Percentiles rank a stretch among this genome's conserved stretches.
phyloP scores from a whole-genome alignment of 2,888 invertebrate genomes.

The Drosophila neutralis region DNA sequence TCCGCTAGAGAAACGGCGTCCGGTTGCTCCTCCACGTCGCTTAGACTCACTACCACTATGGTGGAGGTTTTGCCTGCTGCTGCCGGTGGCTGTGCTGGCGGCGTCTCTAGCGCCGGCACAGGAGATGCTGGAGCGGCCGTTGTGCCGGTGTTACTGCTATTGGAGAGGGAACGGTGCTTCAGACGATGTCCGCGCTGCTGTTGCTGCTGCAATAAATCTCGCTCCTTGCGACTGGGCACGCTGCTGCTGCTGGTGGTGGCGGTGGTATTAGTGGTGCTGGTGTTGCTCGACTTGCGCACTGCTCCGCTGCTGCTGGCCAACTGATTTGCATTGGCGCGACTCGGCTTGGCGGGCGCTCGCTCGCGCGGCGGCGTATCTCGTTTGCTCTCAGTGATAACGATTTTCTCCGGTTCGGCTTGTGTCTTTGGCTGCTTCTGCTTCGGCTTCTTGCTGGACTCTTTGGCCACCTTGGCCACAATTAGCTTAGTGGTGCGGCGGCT shows the following conservation, averaged over 20 bases:
- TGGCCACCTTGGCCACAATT: conserved; percentile 69
- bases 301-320: conserved; percentile 60
- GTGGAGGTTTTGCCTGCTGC: conserved; percentile 39
- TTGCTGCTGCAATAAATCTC: conserved; percentile 61
- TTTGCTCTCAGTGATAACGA: conserved; percentile 83
- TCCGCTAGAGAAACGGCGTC: conserved; percentile 78
- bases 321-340: conserved; percentile 65
- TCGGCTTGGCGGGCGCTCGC: conserved; percentile 83
- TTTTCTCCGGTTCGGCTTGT: conserved; percentile 60
- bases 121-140: conserved; percentile 41
- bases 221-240: conserved; percentile 56
- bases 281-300: conserved; percentile 60
- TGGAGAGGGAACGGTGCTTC: conserved; percentile 46
- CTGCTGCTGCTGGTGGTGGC: conserved; percentile 17
- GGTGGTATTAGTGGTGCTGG: conserved; percentile 20
- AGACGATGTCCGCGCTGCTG: conserved; percentile 82
- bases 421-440: conserved; percentile 56
- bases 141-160: conserved; percentile 48
- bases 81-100: conserved; percentile 33
- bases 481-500: conserved; percentile 70
- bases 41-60: conserved; percentile 43
- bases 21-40: conserved; percentile 61
- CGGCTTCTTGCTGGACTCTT: conserved; percentile 45
- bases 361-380: conserved; percentile 84
- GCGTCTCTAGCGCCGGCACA: conserved; percentile 50